These are phyloP conservation scores for Patella ulyssiponensis DNA, from an alignment of 2,888 invertebrate species.

Conservation along the genomic window DNA sequence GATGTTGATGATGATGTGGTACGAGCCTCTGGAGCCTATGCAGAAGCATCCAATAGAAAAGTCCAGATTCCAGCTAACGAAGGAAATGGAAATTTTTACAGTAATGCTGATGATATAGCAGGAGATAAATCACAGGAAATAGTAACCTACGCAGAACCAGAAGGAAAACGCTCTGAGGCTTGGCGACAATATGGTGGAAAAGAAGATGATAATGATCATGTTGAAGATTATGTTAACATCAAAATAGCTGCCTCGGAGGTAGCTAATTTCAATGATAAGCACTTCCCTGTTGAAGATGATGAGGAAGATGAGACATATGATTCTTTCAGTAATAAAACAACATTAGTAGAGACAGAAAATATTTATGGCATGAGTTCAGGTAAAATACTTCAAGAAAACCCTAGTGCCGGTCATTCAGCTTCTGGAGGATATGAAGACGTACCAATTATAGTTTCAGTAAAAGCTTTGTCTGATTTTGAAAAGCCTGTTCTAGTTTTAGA, in stretches of 20 bases:
- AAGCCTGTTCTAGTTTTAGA: too few species aligned
- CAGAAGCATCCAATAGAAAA: background rate
- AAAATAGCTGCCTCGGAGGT: constrained; percentile 13
- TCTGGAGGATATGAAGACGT: background rate
- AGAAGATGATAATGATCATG: constrained; percentile 33
- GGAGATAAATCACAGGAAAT: background rate
- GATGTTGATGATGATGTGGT: constrained; percentile 2
- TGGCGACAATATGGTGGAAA: constrained; percentile 42
- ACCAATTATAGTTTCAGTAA: background rate
- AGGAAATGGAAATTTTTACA: constrained; percentile 25
- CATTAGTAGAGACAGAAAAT: constrained; percentile 4
- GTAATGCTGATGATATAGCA: background rate
- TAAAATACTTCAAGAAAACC: background rate
- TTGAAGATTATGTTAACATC: constrained; percentile 40
- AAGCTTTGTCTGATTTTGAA: background rate
- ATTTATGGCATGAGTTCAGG: constrained; percentile 32
- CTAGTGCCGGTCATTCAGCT: background rate
- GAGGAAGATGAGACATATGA: constrained; percentile 25
- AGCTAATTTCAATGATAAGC: background rate
- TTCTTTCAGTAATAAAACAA: too few species aligned
- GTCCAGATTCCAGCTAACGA: background rate
- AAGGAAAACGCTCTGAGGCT: constrained; percentile 36
- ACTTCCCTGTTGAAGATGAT: background rate
- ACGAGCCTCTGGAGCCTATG: too few species aligned
- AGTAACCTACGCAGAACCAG: constrained; percentile 35